Percentiles rank a stretch among this genome's conserved stretches.
phyloP scores from a whole-genome alignment of 2,888 invertebrate genomes.

The Prenolepis imparis region DNA sequence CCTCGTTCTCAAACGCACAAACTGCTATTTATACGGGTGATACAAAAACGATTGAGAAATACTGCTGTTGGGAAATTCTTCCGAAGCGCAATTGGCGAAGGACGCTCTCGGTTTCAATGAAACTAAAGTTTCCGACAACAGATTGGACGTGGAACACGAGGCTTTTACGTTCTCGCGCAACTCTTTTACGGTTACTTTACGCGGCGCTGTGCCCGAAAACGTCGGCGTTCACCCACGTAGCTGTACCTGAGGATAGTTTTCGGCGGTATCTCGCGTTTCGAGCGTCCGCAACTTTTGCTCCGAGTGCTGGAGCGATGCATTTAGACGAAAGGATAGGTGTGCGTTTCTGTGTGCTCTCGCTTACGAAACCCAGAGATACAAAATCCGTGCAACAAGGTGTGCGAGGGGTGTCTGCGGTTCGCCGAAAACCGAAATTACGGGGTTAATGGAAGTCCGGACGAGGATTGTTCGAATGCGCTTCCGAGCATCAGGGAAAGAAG shows the following conservation, averaged over 20 bases:
- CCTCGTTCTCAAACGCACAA: neutral
- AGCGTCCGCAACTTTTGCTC: slow-evolving; percentile 77
- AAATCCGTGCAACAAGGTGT: slow-evolving; percentile 20
- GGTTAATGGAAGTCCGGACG: slow-evolving; percentile 77
- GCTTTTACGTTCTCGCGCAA: slow-evolving; percentile 52
- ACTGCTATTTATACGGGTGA: slow-evolving; percentile 34
- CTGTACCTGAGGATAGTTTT: slow-evolving; percentile 68
- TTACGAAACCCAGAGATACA: slow-evolving; percentile 38
- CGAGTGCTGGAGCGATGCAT: slow-evolving; percentile 73
- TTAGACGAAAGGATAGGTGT: slow-evolving; percentile 57
- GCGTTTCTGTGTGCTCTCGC: slow-evolving; percentile 24
- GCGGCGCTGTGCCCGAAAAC: slow-evolving; percentile 70
- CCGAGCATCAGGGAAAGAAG: slow-evolving; percentile 41
- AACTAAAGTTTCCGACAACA: slow-evolving; percentile 45
- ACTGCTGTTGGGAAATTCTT: slow-evolving; percentile 41
- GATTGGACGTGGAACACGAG: slow-evolving; percentile 27
- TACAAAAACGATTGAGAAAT: slow-evolving; percentile 26
- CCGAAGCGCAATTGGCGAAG: slow-evolving; percentile 21
- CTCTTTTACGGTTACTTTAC: slow-evolving; percentile 74
- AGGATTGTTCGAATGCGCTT: slow-evolving; percentile 47
- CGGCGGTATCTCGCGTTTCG: slow-evolving; percentile 73
- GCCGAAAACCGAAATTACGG: slow-evolving; percentile 77
- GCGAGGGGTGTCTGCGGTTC: slow-evolving; percentile 74
- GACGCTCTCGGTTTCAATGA: slow-evolving; percentile 57
- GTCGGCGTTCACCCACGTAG: slow-evolving; percentile 48